Evolutionary conservation across 1,140 invertebrate genomes (phyloP), one percentile per base, ranked within the genome.

Genomic region (Scaptodrosophila lebanonensis): DNA sequence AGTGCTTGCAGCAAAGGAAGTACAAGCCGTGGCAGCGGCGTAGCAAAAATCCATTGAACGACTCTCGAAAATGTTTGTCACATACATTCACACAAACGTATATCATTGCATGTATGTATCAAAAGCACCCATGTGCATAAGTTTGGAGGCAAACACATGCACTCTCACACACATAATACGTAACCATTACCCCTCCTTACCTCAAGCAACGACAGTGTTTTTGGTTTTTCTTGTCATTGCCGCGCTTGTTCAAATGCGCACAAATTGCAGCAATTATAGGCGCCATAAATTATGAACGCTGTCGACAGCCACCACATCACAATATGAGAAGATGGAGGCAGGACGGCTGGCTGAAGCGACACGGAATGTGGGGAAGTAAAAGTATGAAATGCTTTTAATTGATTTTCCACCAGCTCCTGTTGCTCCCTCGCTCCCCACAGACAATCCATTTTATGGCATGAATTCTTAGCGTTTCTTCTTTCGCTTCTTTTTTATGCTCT

Each of bases 231-330:
- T 4, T 38, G 35, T 38, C 9, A 12, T 38, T 38, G 35, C 15
- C 2, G 5, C 15, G 35, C 15, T 13, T 8, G 15, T 8, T 25
- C 22, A 25, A 38, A 6, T 38, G 35, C 22, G 25, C 56, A 60
- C 63, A 82, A 82, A 70, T 75, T 82, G 75, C 75, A 64, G 75
- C 75, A 82, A 82, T 82, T 82, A 82, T 82, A 75, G 69, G 57
- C 75, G 75, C 63, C 62, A 82, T 82, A 82, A 82, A 82, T 82
- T 82, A 82, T 61, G 66, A 67, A 75, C 60, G 54, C 59, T 58
- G 56, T 39, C 64, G 58, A 45, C 51, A 56, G 60, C 56, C 35
- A 44, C 47, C 47, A 62, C 43, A 43, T 62, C 36, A 33, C 16
- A 53, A 66, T 36, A 22, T 18, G 15, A 18, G 12, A 39, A 35